Evolutionary conservation across 2,888 invertebrate genomes (phyloP).

Genomic region (Xanthorhoe designata): DNA sequence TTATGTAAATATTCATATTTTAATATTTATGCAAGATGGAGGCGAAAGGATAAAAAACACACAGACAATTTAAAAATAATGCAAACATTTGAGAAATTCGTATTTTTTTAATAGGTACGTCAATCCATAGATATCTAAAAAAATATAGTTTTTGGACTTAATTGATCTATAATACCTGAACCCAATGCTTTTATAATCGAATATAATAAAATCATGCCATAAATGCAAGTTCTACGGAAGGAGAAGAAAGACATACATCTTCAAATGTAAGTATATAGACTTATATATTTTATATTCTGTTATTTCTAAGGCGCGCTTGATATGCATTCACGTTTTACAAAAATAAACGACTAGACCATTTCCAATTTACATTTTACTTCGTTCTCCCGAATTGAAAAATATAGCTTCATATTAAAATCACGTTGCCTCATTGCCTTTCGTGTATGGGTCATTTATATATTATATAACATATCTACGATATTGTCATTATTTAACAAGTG

Average conservation of each 20-base stretch:
- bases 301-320: constrained; percentile 77
- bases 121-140: too few relatives aligned
- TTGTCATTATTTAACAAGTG: constrained; percentile 66
- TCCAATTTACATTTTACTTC: constrained; percentile 23
- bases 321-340: constrained; percentile 81
- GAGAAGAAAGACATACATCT: constrained; percentile 32
- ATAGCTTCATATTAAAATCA: constrained; percentile 35
- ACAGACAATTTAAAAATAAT: too few relatives aligned
- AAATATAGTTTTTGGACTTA: too few relatives aligned
- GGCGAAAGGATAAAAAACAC: too few relatives aligned
- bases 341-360: constrained; percentile 79
- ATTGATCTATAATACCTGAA: too few relatives aligned
- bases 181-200: too few relatives aligned
- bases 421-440: constrained; percentile 42
- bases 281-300: constrained; percentile 43
- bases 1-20: too few relatives aligned
- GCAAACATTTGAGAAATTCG: too few relatives aligned
- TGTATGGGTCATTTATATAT: constrained; percentile 29
- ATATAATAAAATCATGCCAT: constrained; percentile 27
- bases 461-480: constrained; percentile 57
- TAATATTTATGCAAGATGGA: too few relatives aligned
- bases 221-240: constrained; percentile 34
- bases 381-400: constrained; percentile 25
- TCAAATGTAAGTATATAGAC: constrained; percentile 31
- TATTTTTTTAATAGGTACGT: too few relatives aligned